Evolutionary conservation across 2,113 vertebrate species (phyloP).

Genomic region (Oncorhynchus clarkii): DNA sequence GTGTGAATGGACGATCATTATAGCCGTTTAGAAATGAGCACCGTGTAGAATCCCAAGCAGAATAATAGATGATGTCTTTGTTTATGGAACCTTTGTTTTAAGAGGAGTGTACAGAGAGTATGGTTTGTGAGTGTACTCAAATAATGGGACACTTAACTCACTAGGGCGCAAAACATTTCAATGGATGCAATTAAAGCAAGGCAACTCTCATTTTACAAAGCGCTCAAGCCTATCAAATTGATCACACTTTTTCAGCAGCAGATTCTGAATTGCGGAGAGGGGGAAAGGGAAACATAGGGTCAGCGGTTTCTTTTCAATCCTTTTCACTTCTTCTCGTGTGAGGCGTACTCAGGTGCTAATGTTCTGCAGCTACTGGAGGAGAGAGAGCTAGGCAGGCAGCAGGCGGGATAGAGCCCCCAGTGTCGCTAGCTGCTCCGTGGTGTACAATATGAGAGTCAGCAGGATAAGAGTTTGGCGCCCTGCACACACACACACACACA

Average conservation of each 20-base stretch:
- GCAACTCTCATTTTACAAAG: constrained; percentile 64
- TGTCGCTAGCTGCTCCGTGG: neutral
- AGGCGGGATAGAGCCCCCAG: neutral
- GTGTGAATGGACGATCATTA: constrained; percentile 22
- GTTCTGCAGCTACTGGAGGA: constrained; percentile 32
- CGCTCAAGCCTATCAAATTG: constrained; percentile 65
- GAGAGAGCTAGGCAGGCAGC: neutral
- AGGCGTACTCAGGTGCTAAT: constrained; percentile 46
- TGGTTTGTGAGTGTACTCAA: constrained; percentile 41
- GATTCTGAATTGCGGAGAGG: constrained; percentile 31
- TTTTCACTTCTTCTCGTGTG: constrained; percentile 11
- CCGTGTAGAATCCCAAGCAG: constrained; percentile 18
- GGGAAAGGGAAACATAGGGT: constrained; percentile 33
- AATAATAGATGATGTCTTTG: constrained; percentile 27
- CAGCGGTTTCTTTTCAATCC: constrained; percentile 62
- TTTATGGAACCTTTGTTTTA: constrained; percentile 41
- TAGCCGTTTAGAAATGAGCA: constrained; percentile 12
- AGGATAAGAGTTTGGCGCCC: neutral
- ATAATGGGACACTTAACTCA: constrained; percentile 60
- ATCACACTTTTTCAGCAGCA: constrained; percentile 34
- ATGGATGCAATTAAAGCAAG: constrained; percentile 65
- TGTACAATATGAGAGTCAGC: neutral
- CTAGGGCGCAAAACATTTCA: constrained; percentile 51
- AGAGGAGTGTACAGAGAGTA: constrained; percentile 23
- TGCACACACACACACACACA: too few relatives aligned